A percentile compares a stretch with the other conserved stretches of the same genome.
phyloP scores from a whole-genome alignment of 2,797 vertebrate species.

The Hydrolagus colliei region DNA sequence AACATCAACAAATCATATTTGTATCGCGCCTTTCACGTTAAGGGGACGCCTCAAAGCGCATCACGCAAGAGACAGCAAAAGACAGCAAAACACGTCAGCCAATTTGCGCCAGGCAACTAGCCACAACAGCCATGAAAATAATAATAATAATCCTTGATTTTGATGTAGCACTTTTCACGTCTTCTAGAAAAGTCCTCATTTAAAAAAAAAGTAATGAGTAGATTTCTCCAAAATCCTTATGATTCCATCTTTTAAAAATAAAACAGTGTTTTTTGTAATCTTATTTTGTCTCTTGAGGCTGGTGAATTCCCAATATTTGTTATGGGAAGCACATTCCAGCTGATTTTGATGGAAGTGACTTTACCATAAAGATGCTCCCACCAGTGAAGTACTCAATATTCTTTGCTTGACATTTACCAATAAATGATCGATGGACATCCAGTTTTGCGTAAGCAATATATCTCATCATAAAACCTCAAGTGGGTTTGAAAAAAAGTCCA shows the following conservation, averaged over 20 bases:
- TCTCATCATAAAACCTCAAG: background rate
- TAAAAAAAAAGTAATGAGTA: no score
- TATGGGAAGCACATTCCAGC: background rate
- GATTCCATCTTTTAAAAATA: background rate
- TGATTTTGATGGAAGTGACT: background rate
- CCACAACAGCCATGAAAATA: no score
- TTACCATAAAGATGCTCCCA: background rate
- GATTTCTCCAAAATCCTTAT: no score
- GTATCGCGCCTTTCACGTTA: no score
- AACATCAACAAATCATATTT: no score
- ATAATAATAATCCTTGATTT: no score
- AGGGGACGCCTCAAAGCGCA: no score
- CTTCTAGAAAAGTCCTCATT: no score
- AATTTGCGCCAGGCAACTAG: no score
- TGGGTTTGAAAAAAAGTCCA: background rate
- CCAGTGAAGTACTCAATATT: background rate
- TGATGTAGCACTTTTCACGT: no score
- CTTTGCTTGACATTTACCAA: background rate
- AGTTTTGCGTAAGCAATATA: slow-evolving; percentile 18
- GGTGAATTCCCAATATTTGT: slow-evolving; percentile 5
- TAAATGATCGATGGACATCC: background rate
- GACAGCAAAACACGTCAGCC: no score
- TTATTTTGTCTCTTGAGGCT: background rate
- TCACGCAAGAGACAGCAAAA: no score
- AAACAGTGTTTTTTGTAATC: background rate